A percentile compares a stretch with the other conserved stretches of the same genome.
These are phyloP conservation scores for Taenaris catops DNA, from an alignment of 2,888 invertebrate species.

Conservation along the genomic window DNA sequence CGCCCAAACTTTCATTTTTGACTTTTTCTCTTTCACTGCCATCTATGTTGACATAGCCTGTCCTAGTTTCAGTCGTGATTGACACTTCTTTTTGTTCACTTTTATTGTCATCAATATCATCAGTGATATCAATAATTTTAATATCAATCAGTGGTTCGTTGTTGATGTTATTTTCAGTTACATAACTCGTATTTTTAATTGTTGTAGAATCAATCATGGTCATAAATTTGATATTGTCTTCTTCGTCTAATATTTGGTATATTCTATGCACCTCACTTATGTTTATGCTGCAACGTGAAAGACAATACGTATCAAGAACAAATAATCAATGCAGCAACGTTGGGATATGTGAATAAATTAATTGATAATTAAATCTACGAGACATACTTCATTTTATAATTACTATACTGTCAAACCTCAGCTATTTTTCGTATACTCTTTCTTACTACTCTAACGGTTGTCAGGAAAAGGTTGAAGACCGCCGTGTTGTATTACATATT, in stretches of 20 bases:
- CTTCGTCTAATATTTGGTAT: constrained; percentile 69
- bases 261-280: constrained; percentile 69
- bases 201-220: constrained; percentile 52
- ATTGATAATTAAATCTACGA: too few species aligned
- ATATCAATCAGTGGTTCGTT: constrained; percentile 7
- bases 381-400: too few species aligned
- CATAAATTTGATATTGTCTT: constrained; percentile 67
- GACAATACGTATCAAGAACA: too few species aligned
- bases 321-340: too few species aligned
- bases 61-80: constrained; percentile 67
- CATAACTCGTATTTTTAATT: constrained; percentile 33
- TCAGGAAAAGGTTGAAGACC: too few species aligned
- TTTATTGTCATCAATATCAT: constrained; percentile 22
- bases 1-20: constrained; percentile 50
- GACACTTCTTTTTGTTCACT: constrained; percentile 44
- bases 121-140: constrained; percentile 15
- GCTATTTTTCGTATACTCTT: too few species aligned
- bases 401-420: too few species aligned
- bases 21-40: constrained; percentile 61
- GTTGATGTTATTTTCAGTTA: constrained; percentile 6
- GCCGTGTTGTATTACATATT: too few species aligned
- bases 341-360: too few species aligned
- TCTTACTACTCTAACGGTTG: too few species aligned
- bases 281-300: constrained; percentile 54
- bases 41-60: constrained; percentile 66